These are phyloP conservation scores for Fregetta grallaria DNA, from an alignment of 2,113 vertebrate genomes.

Conservation along the genomic window DNA sequence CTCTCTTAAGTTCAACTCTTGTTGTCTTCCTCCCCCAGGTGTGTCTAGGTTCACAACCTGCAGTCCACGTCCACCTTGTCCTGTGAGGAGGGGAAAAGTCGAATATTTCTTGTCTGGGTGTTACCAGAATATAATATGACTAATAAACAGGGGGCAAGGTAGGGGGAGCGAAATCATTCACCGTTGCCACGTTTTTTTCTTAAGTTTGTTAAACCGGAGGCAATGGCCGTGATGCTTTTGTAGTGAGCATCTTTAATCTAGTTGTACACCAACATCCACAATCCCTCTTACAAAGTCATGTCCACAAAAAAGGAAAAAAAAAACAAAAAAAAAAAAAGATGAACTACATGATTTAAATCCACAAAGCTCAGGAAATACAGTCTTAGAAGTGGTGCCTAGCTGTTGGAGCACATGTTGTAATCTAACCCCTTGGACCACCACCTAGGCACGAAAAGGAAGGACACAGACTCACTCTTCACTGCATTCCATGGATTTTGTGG, in stretches of 20 bases:
- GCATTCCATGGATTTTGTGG: slow-evolving; percentile 58
- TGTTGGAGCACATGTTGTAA: slow-evolving; percentile 59
- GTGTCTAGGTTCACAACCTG: slow-evolving; percentile 65
- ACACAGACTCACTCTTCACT: slow-evolving; percentile 45
- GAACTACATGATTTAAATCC: slow-evolving; percentile 56
- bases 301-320: not conserved
- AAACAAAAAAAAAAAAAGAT: not conserved
- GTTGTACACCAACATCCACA: slow-evolving; percentile 2
- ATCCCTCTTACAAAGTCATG: not conserved
- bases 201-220: slow-evolving; percentile 47
- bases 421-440: slow-evolving; percentile 64
- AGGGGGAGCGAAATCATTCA: slow-evolving; percentile 14
- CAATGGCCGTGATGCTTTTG: not conserved
- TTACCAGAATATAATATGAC: slow-evolving; percentile 65
- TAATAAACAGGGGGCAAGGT: slow-evolving; percentile 43
- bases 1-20: slow-evolving; percentile 69
- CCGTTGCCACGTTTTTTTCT: slow-evolving; percentile 3
- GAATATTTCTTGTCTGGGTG: slow-evolving; percentile 69
- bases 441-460: slow-evolving; percentile 52
- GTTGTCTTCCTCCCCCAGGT: slow-evolving; percentile 67
- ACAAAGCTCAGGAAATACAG: slow-evolving; percentile 48
- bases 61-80: slow-evolving; percentile 75
- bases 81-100: slow-evolving; percentile 76
- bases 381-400: slow-evolving; percentile 47
- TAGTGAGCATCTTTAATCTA: not conserved